Base-by-base conservation (phyloP, 2,888 invertebrate species). In the Venusia cambrica region DNA sequence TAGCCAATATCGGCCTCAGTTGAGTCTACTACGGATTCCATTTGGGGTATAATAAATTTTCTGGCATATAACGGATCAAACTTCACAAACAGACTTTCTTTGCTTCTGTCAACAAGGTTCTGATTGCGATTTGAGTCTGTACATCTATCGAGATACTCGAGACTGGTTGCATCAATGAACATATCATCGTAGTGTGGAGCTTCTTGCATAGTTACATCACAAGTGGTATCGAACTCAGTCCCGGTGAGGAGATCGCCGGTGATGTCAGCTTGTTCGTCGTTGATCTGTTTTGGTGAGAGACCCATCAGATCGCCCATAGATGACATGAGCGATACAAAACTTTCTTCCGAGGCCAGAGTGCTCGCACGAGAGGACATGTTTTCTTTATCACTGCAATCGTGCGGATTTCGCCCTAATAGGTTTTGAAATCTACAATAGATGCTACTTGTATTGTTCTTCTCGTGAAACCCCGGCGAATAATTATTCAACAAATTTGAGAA, bases 71-170 rank as follows among this genome's bases (percentile, higher is more conserved):
- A 54, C 1, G 90, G 90, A 59, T 91, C 91, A 54, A 90, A 91
- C 51, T 89, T 92, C 4, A 92, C 89, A 72, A 91, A 92, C 24
- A 93, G 77, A 32, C 92, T 92, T 61, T 92, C 90, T 38, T 91
- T 89, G 39, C 80, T 67, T 36, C 76, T 65, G 53, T 84, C 84
- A 38, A 79, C 59, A 14, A 62, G 52, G 27, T 54, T 76, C 15
- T 66, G 62, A 35, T 75, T 69, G 8, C 69, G 58, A 54, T 75
- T 71, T 2, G 85, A 73, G 57, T 81, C 73, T 2, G 81, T 71
- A 49, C 87, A 87, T 43, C 80, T 80, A 16, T 88, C 73, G 5
- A 90, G 72, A 51, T 87, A 90, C 55, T 90, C 90, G 42, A 91
- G 77, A 38, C 83, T 84, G 17, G 70, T 78, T n/a, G 90, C 83